Evolutionary conservation across 92 coral and sea anemone species (phyloP).

Genomic region (Paragorgia papillata): DNA sequence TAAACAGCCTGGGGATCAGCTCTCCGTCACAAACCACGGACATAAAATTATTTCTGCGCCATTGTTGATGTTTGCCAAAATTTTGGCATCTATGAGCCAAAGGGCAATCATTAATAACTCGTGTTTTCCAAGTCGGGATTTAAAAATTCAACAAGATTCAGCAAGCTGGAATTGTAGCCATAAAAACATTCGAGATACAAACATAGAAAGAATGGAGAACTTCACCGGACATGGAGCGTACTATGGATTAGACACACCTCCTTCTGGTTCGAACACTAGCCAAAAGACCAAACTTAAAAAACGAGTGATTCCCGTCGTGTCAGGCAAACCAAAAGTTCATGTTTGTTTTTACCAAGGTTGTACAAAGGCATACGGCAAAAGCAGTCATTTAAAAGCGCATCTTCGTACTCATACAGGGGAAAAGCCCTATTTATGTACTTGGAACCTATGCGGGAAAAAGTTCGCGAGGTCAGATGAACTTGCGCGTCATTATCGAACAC

Average conservation of each 20-base stretch:
- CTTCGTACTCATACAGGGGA: constrained; percentile 91
- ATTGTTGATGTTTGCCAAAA: constrained; percentile 79
- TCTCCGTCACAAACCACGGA: not conserved
- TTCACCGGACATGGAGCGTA: too few relatives aligned
- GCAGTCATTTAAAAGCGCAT: constrained; percentile 92
- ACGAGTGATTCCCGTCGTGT: too few relatives aligned
- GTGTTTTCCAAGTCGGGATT: constrained; percentile 47
- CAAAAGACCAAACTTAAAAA: not conserved
- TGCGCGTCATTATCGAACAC: constrained; percentile 90
- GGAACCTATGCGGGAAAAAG: constrained; percentile 84
- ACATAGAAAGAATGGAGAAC: too few relatives aligned
- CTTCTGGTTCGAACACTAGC: not conserved
- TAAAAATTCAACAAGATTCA: not conserved
- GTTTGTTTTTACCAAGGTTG: constrained; percentile 79
- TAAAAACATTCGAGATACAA: not conserved
- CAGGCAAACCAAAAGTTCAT: constrained; percentile 55
- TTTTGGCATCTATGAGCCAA: constrained; percentile 79
- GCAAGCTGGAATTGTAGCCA: not conserved
- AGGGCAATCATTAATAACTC: constrained; percentile 69
- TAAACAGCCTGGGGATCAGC: not conserved
- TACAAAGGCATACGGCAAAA: constrained; percentile 79
- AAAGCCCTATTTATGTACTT: constrained; percentile 80
- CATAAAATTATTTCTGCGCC: constrained; percentile 39
- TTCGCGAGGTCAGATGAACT: constrained; percentile 95
- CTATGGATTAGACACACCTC: too few relatives aligned